A percentile compares a stretch with the other conserved stretches of the same genome.
Evolutionary conservation across 2,888 invertebrate genomes (phyloP).

Genomic region (Paralinhomoeus sp.): DNA sequence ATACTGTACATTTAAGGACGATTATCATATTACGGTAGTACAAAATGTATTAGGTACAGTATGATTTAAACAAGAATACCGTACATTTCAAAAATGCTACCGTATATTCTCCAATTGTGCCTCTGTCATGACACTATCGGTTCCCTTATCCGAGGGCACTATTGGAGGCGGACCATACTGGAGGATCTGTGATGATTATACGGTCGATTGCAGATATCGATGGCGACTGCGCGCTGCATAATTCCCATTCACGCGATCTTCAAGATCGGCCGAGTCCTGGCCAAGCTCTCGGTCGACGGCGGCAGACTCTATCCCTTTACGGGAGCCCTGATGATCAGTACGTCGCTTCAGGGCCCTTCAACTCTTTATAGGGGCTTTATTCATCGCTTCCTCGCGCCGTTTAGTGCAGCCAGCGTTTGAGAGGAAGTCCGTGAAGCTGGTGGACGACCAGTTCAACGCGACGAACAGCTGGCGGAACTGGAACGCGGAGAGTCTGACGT

Average conservation of each 20-base stretch:
- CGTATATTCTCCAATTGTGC: no score
- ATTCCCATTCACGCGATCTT: constrained; percentile 6
- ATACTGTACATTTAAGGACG: no score
- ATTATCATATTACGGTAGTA: no score
- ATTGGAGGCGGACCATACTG: no score
- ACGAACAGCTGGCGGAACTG: constrained; percentile 2
- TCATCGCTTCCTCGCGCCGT: no score
- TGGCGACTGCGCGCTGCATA: constrained; percentile 7
- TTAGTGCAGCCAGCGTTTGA: not conserved
- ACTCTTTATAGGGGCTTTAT: no score
- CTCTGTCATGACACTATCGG: no score
- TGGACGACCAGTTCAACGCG: constrained; percentile 2
- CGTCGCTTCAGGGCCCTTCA: no score
- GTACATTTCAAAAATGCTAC: no score
- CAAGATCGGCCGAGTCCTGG: constrained; percentile 5
- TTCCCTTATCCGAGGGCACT: no score
- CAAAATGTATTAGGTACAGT: no score
- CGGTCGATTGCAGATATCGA: constrained; percentile 5
- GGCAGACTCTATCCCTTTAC: constrained; percentile 15
- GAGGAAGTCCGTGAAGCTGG: constrained; percentile 1
- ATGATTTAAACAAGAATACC: no score
- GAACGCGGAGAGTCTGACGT: constrained; percentile 6
- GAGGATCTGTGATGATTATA: not conserved
- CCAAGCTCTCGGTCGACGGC: constrained; percentile 13
- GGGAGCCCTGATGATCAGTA: constrained; percentile 13